These are phyloP conservation scores for Lithobates sylvaticus DNA, from an alignment of 2,797 vertebrate species.

Conservation along the genomic window DNA sequence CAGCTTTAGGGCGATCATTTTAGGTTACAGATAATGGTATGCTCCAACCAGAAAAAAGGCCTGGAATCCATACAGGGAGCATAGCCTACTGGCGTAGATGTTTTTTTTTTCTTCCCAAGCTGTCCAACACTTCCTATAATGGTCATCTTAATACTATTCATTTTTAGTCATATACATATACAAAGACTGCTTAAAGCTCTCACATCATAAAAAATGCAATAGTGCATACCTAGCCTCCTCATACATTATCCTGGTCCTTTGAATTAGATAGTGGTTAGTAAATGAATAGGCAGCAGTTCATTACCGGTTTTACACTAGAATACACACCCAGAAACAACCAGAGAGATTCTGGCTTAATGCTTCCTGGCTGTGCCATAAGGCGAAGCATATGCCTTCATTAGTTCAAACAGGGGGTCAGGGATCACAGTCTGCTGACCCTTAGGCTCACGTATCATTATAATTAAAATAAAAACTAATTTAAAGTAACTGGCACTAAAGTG, in stretches of 20 bases:
- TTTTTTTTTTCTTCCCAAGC: too few species aligned
- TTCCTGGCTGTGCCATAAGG: conserved; percentile 21
- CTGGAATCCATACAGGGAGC: too few species aligned
- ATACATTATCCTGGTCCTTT: too few species aligned
- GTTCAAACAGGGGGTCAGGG: conserved; percentile 22
- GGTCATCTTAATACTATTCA: not conserved
- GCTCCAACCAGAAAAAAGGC: too few species aligned
- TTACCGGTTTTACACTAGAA: conserved; percentile 4
- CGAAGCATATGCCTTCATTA: conserved; percentile 34
- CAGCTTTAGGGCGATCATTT: too few species aligned
- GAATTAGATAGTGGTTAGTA: too few species aligned
- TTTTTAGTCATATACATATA: not conserved
- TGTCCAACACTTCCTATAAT: not conserved
- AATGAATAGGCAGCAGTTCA: not conserved
- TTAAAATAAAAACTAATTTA: conserved; percentile 31
- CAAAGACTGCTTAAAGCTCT: too few species aligned
- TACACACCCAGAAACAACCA: conserved; percentile 6
- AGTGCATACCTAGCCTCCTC: too few species aligned
- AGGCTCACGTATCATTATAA: conserved; percentile 28
- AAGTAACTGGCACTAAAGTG: not conserved
- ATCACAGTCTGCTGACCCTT: conserved; percentile 19
- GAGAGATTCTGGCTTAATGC: conserved; percentile 8
- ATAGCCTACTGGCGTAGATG: too few species aligned
- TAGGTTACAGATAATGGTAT: too few species aligned
- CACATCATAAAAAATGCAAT: too few species aligned